phyloP scores from a whole-genome alignment of 2,113 vertebrate genomes.

The Leucopternis melanops region DNA sequence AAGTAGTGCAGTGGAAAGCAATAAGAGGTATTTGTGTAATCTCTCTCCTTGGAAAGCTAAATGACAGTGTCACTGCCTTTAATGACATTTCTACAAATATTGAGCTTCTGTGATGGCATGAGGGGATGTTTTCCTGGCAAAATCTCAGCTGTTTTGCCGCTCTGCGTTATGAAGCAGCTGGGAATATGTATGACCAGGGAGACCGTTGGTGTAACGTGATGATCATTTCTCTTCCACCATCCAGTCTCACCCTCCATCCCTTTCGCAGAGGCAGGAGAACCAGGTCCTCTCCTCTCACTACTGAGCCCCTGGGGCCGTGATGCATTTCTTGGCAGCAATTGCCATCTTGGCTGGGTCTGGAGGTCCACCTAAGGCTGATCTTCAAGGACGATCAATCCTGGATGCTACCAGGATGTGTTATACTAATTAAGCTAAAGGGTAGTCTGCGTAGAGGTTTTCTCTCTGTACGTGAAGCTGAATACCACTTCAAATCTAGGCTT shows the following conservation, averaged over 20 bases:
- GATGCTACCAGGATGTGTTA: background rate
- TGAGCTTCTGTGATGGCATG: rapidly evolving
- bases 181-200: background rate
- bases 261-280: background rate
- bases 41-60: background rate
- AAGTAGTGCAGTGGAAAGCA: background rate
- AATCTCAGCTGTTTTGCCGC: background rate
- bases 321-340: background rate
- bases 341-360: background rate
- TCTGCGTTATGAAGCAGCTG: rapidly evolving
- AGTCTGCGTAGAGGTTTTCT: background rate
- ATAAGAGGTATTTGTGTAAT: background rate
- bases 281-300: background rate
- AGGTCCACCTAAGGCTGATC: background rate
- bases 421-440: background rate
- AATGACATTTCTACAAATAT: background rate
- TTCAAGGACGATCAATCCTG: background rate
- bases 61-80: background rate
- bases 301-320: background rate
- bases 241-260: background rate
- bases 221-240: background rate
- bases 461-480: background rate
- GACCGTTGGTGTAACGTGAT: background rate
- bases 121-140: background rate
- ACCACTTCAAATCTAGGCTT: background rate